Evolutionary conservation across 2,888 invertebrate genomes (phyloP), one percentile per base, ranked within the genome.

Genomic region (Nebria brevicollis): DNA sequence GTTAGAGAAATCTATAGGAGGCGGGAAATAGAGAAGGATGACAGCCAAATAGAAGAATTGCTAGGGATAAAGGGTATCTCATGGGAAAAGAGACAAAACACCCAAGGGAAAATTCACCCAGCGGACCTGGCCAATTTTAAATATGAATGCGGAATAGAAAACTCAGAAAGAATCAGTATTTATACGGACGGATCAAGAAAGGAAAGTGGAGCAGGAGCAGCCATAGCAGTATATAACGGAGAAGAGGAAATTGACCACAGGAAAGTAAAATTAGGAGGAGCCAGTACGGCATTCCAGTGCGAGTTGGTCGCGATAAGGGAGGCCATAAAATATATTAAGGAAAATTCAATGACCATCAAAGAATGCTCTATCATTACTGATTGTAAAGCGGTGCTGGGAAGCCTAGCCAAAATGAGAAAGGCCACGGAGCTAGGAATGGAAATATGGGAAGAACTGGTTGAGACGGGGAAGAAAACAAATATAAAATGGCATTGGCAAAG

Each of bases 271-370:
- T 43, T 81, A 10, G 70, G n/a, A 11, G 72, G 20, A 13, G 54
- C 43, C 26, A 77, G 81, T 76, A 77, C 64, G 10, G 72, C 66
- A 25, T 72, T 77, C 72, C 81, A 81, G 43, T 73, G 74, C 15
- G 81, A 81, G 65, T 3, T 81, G 70, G 34, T 72, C 7, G 81
- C 70, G 1, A 81, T 81, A 2, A 41, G 42, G 41, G 34, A 13
- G 13, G 81, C 81, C 5, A 7, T 81, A 13, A 25, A 54, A n/a
- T 77, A 72, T 43, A 26, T 77, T 1, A 15, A 1, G 13, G n/a
- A 25, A 26, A n/a, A 77, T n/a, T 20, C 1, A 11, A 6, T 43
- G 8, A 41, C 68, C 4, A 66, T 34, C 20, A 54, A 43, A n/a
- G n/a, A 43, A 15, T 77, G 77, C 20, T 8, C 70, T 6, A 77